A percentile compares a stretch with the other conserved stretches of the same genome.
These are phyloP conservation scores for Platorchestia sp. DNA, from an alignment of 1,140 invertebrate species.

Conservation along the genomic window DNA sequence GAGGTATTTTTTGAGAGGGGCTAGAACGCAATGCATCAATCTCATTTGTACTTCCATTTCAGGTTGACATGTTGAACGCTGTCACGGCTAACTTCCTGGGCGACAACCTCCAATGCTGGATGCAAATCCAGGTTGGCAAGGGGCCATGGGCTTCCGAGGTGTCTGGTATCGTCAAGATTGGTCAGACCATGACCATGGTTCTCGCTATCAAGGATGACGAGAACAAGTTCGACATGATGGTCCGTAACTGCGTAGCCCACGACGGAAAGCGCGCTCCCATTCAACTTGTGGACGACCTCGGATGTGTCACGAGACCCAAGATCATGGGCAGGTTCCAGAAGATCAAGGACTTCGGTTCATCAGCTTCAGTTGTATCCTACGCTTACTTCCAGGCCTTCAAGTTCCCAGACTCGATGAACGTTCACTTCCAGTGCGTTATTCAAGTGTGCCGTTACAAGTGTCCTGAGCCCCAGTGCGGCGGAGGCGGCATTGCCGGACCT, in stretches of 20 bases:
- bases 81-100: constrained; percentile 95
- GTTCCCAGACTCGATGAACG: constrained; percentile 97
- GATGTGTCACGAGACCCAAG: constrained; percentile 91
- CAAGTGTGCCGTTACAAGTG: constrained; percentile 95
- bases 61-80: constrained; percentile 92
- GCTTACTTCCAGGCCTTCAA: constrained; percentile 95
- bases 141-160: constrained; percentile 96
- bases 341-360: constrained; percentile 94
- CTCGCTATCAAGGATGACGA: constrained; percentile 95
- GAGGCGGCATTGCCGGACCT: neutral
- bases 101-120: constrained; percentile 95
- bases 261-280: constrained; percentile 90
- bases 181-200: constrained; percentile 97
- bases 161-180: constrained; percentile 94
- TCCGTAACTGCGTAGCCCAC: constrained; percentile 93
- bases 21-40: neutral
- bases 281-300: constrained; percentile 91
- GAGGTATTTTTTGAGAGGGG: neutral
- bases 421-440: constrained; percentile 96
- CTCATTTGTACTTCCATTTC: constrained; percentile 47
- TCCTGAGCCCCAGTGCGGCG: constrained; percentile 88
- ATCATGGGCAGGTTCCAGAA: constrained; percentile 95
- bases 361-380: constrained; percentile 92
- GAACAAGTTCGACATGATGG: constrained; percentile 95
- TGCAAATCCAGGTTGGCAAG: constrained; percentile 93